A percentile compares a stretch with the other conserved stretches of the same genome.
These are phyloP conservation scores for Mionectes macconnelli DNA, from an alignment of 2,113 vertebrate species.

Conservation along the genomic window DNA sequence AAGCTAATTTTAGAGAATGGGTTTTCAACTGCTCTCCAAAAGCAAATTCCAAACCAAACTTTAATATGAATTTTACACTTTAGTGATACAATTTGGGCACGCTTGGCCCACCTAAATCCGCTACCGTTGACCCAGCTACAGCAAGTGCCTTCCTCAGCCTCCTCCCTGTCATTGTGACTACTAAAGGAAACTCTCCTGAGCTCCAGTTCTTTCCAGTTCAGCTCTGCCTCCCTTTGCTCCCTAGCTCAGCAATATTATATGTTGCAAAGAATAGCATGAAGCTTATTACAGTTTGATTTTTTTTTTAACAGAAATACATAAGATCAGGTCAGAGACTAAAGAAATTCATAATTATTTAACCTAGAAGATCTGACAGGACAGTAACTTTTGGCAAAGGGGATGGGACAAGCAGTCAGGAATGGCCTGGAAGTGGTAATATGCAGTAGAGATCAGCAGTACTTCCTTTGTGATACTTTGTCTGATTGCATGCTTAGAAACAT, in stretches of 20 bases:
- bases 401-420: not conserved
- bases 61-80: conserved; percentile 28
- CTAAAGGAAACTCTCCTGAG: not conserved
- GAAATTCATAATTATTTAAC: not conserved
- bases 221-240: not conserved
- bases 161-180: not conserved
- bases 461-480: not conserved
- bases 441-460: not conserved
- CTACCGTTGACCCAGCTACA: conserved; percentile 13
- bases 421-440: not conserved
- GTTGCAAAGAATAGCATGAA: not conserved
- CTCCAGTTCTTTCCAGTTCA: not conserved
- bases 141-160: not conserved
- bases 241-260: not conserved
- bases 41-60: conserved; percentile 24
- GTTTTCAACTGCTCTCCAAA: conserved; percentile 27
- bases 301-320: not conserved
- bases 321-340: not conserved
- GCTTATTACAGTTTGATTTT: not conserved
- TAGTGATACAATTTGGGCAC: not conserved
- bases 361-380: not conserved
- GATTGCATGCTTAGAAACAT: not conserved
- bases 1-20: conserved; percentile 54
- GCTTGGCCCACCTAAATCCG: not conserved
- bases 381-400: not conserved